Evolutionary conservation across 2,888 invertebrate genomes (phyloP), one percentile per base, ranked within the genome.

Genomic region (Macrophya annulata): DNA sequence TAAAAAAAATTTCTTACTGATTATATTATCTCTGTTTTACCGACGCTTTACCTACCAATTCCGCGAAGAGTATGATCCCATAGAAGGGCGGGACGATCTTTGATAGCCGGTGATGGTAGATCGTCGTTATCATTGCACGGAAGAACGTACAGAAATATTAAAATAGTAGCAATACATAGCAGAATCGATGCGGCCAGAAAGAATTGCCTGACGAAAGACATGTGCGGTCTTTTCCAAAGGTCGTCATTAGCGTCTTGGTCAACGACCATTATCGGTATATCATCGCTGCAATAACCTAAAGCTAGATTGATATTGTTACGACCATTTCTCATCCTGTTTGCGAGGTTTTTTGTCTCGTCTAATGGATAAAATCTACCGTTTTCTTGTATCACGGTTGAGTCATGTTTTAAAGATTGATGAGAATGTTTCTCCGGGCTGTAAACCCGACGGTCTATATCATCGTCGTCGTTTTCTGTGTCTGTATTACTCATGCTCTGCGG

Each of bases 401-500:
- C 90, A 92, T 93, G 77, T 15, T 81, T 68, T 5, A 9, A 21
- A 1, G 68, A 51, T 48, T 79, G 37, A 84, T 81, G 62, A n/a
- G 55, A 31, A n/a, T 45, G 40, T 71, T 65, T 87, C 87, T 85
- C 87, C 87, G 8, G 82, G 86, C 85, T 10, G 21, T 45, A 79
- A 31, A 72, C 88, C 9, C 82, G 87, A 55, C 76, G 21, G 17
- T 68, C 68, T 31, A 43, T 76, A 90, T 89, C 43, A 85, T 89
- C 90, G 48, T 92, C 92, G 12, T 93, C 97, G 90, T 96, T 97
- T 90, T 97, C 97, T 0, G 97, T 97, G 90, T 97, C 96, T 0
- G 97, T 96, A 93, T 97, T 97, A 85, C 97, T 96, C 89, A 97
- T 94, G 88, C 96, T 96, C 94, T 97, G 97, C 87, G 97, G 97